Evolutionary conservation across 2,888 invertebrate genomes (phyloP), one percentile per base, ranked within the genome.

Genomic region (Itoplectis maculator): DNA sequence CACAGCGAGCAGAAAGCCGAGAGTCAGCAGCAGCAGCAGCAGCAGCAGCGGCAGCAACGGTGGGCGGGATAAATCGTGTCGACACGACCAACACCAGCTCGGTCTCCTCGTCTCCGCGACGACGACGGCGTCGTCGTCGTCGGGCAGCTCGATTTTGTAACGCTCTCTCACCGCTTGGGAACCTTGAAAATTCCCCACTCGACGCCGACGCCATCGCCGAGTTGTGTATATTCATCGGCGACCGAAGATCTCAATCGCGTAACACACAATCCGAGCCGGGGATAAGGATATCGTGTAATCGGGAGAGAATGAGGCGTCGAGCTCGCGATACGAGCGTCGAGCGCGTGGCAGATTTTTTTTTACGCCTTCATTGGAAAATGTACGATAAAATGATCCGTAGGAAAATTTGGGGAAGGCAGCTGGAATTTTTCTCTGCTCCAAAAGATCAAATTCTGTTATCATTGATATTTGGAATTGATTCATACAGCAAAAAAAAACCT

Each of bases 41-140:
- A n/a, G n/a, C n/a, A n/a, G n/a, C n/a, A n/a, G n/a, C n/a, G n/a
- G n/a, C n/a, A n/a, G n/a, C n/a, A n/a, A n/a, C 61, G 40, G 69
- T 51, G 77, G 69, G 69, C 56, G 69, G 69, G 61, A 69, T 51
- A 61, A 69, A 69, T 37, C 77, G 63, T 77, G 59, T 77, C 77
- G 77, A 66, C 54, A 75, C 56, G 6, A 45, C 37, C 40, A 68
- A 35, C 59, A 45, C 61, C 15, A 40, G 15, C 29, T 15, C 59
- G 45, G 15, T 37, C 47, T 63, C 63, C 74, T 37, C 61, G 74
- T 65, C n/a, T n/a, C 18, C 18, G 61, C 56, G 65, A 66, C 66
- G 45, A 68, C 66, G 56, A 45, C 72, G 29, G 59, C 76, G 54
- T 20, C 75, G 29, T 29, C 29, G 29, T 5, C 37, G 42, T 45